These are phyloP conservation scores for Chaetodon trifasciatus DNA, from an alignment of 2,797 vertebrate species.

Conservation along the genomic window DNA sequence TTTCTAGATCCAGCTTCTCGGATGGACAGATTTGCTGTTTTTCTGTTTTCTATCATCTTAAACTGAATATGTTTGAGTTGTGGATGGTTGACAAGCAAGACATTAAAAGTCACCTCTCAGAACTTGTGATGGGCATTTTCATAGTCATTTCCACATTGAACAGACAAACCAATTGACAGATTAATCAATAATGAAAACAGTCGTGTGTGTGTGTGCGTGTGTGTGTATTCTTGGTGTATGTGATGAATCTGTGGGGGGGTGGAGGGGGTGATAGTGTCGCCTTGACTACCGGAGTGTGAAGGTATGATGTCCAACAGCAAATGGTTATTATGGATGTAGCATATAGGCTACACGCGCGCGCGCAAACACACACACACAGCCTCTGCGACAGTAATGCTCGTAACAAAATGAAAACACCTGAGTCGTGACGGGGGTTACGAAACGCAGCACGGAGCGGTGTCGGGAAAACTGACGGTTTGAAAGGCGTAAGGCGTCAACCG, in stretches of 20 bases:
- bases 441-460: constrained; percentile 37
- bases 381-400: constrained; percentile 75
- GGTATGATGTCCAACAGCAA: constrained; percentile 72
- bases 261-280: constrained; percentile 59
- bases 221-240: constrained; percentile 31
- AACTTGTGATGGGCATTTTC: constrained; percentile 3
- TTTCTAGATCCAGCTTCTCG: neutral
- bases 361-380: constrained; percentile 1
- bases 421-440: constrained; percentile 78
- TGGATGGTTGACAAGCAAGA: neutral
- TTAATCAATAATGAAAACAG: neutral
- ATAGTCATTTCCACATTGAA: neutral
- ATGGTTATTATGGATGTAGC: constrained; percentile 64
- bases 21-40: neutral
- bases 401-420: constrained; percentile 77
- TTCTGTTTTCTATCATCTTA: neutral
- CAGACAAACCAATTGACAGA: neutral
- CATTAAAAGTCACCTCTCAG: neutral
- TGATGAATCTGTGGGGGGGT: constrained; percentile 26
- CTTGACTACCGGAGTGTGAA: constrained; percentile 79
- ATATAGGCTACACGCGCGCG: neutral
- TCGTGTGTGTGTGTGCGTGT: constrained; percentile 30
- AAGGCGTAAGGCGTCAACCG: neutral
- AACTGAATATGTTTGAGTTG: neutral
- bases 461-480: neutral